A percentile compares a stretch with the other conserved stretches of the same genome.
Evolutionary conservation across 2,113 vertebrate species (phyloP).

Genomic region (Nyctibius bracteatus): DNA sequence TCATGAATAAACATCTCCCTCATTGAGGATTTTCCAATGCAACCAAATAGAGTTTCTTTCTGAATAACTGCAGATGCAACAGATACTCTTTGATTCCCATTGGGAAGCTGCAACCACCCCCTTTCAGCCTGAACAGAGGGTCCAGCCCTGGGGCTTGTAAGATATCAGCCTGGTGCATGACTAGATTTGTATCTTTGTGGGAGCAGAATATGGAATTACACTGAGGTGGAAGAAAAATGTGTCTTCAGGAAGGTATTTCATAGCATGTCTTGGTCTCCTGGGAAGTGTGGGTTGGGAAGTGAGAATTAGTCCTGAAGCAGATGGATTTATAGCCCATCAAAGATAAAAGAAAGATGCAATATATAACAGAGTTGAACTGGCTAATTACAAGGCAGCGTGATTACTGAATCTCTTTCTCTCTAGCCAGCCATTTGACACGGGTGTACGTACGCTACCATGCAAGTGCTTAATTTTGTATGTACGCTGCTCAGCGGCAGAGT

Average conservation of each 20-base stretch:
- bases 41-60: neutral
- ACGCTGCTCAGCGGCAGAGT: neutral
- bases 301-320: neutral
- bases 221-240: neutral
- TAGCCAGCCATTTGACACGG: neutral
- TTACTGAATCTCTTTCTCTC: neutral
- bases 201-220: neutral
- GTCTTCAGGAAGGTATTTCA: neutral
- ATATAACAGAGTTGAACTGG: neutral
- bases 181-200: neutral
- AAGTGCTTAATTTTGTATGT: neutral
- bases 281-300: constrained; percentile 14
- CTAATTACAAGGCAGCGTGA: neutral
- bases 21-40: neutral
- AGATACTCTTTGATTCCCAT: neutral
- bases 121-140: neutral
- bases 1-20: neutral
- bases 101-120: accelerated
- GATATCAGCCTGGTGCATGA: neutral
- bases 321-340: constrained; percentile 1
- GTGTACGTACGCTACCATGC: accelerated
- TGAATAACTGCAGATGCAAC: neutral
- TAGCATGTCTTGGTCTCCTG: neutral
- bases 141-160: neutral
- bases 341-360: constrained; percentile 12